These are phyloP conservation scores for Argyrosomus regius DNA, from an alignment of 2,797 vertebrate species.

Conservation along the genomic window DNA sequence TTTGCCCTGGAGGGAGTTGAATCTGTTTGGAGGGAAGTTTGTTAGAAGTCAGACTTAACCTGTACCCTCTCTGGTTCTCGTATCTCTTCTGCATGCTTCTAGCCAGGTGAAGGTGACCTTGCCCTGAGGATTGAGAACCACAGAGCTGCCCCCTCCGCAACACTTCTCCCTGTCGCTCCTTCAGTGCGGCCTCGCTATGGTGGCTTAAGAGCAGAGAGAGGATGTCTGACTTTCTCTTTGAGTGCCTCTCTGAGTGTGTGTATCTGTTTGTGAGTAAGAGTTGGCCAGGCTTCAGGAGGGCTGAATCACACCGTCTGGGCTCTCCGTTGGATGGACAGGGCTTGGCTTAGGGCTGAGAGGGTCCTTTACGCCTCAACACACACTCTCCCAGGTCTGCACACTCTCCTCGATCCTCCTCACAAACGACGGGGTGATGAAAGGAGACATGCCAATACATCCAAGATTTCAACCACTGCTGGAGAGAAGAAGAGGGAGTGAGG, in stretches of 20 bases:
- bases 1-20: slow-evolving; percentile 75
- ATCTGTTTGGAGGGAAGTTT: slow-evolving; percentile 75
- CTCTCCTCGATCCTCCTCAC: slow-evolving; percentile 76
- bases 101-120: slow-evolving; percentile 75
- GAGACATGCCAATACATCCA: slow-evolving; percentile 76
- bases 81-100: slow-evolving; percentile 47
- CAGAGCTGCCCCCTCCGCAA: slow-evolving; percentile 50
- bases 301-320: slow-evolving; percentile 86
- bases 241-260: slow-evolving; percentile 58
- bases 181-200: slow-evolving; percentile 45
- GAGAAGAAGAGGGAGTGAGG: slow-evolving; percentile 43
- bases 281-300: slow-evolving; percentile 81
- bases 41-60: slow-evolving; percentile 72
- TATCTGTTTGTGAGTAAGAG: slow-evolving; percentile 64
- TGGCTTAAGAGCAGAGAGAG: slow-evolving; percentile 65
- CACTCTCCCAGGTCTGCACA: slow-evolving; percentile 68
- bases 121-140: slow-evolving; percentile 70
- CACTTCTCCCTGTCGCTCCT: slow-evolving; percentile 42
- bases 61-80: slow-evolving; percentile 47
- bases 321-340: slow-evolving; percentile 80
- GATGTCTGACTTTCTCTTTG: slow-evolving; percentile 71
- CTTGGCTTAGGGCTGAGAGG: slow-evolving; percentile 84
- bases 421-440: slow-evolving; percentile 73
- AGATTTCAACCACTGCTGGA: slow-evolving; percentile 68
- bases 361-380: slow-evolving; percentile 84